Evolutionary conservation across 2,113 vertebrate species (phyloP).

Genomic region (Microcebus tavaratra): DNA sequence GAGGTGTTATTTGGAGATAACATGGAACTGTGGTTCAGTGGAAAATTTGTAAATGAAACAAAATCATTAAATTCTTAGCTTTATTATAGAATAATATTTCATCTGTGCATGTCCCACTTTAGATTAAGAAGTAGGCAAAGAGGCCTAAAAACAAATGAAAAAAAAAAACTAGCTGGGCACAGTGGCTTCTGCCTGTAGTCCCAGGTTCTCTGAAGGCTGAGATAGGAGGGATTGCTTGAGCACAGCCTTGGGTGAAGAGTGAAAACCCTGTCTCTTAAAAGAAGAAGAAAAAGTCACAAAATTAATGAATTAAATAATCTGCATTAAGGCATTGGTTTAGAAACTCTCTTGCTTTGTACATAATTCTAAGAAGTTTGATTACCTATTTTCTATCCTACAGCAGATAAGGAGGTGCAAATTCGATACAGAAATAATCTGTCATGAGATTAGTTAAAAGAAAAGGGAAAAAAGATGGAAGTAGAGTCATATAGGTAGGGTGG

Average conservation of each 20-base stretch:
- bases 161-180: too few relatives aligned
- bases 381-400: not conserved
- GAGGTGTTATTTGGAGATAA: not conserved
- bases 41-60: not conserved
- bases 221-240: too few relatives aligned
- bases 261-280: too few relatives aligned
- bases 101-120: not conserved
- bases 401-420: not conserved
- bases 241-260: too few relatives aligned
- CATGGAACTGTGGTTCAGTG: not conserved
- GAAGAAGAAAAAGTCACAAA: not conserved
- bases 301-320: slow-evolving; percentile 16
- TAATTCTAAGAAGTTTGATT: slow-evolving; percentile 12
- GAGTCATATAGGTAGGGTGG: not conserved
- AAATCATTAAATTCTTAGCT: not conserved
- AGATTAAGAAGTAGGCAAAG: not conserved
- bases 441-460: too few relatives aligned
- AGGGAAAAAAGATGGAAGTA: not conserved
- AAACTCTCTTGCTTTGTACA: slow-evolving; percentile 1
- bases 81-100: slow-evolving; percentile 20
- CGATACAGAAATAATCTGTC: not conserved
- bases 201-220: too few relatives aligned
- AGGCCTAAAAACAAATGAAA: not conserved
- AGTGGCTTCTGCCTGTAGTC: too few relatives aligned
- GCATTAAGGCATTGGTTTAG: not conserved